Evolutionary conservation across 1,140 invertebrate genomes (phyloP), one percentile per base, ranked within the genome.

Genomic region (Drosophila orosa): DNA sequence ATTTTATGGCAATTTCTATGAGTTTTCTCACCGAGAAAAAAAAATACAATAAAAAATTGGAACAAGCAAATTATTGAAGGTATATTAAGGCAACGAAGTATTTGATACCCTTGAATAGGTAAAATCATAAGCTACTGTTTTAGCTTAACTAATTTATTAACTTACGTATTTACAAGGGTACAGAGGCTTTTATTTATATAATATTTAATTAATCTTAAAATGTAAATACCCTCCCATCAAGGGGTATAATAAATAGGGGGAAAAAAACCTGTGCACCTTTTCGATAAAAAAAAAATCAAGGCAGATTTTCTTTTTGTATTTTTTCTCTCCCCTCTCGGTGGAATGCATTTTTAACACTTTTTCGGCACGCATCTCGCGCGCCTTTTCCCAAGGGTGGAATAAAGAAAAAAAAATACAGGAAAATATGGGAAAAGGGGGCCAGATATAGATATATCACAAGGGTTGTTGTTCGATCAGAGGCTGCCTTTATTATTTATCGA

Each of bases 401-500:
- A 71, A 56, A 48, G 27, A 60, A 35, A 22, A 17, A 35, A 54
- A 25, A 13, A 35, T 35, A 35, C n/a, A 10, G 12, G 9, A 9
- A 22, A 13, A 56, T 44, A 35, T 35, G 25, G 17, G 22, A 12
- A 22, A 10, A 29, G 24, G 42, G 17, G 40, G 13, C 22, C 27
- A 24, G 17, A 27, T 39, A 58, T 29, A 27, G 12, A 40, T 55
- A 40, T 55, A 33, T 52, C 22, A 33, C 31, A 17, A 52, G 42
- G 45, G 56, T 68, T 5, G 61, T 66, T 68, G 65, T 66, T 68
- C 76, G 61, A 74, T 63, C 79, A 44, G 74, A 52, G 71, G 47
- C 74, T 60, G 65, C 55, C 62, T 80, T 80, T 86, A 86, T 82
- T 86, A 80, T 75, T 87, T 86, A 86, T 86, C 83, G 82, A 86